A percentile compares a stretch with the other conserved stretches of the same genome.
Evolutionary conservation across 2,888 invertebrate species (phyloP).

Genomic region (Conchocele bisecta): DNA sequence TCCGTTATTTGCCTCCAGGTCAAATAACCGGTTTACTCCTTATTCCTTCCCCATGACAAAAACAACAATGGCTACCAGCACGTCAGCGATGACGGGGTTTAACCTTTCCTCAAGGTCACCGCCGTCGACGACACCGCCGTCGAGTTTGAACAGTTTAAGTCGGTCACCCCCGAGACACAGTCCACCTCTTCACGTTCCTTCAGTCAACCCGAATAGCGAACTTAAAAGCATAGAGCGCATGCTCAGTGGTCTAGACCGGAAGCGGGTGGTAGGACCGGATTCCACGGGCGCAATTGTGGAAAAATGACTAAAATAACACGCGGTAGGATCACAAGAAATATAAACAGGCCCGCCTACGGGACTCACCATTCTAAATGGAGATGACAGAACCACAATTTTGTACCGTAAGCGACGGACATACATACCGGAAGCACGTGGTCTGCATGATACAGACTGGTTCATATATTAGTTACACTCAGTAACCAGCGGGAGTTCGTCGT

Average conservation of each 20-base stretch:
- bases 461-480: no score
- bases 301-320: constrained; percentile 45
- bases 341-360: no score
- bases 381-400: no score
- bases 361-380: no score
- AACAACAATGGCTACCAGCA: constrained; percentile 80
- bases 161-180: constrained; percentile 59
- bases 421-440: no score
- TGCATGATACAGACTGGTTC: no score
- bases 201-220: constrained; percentile 88
- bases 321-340: no score
- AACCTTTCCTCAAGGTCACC: constrained; percentile 68
- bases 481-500: no score
- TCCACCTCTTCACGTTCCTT: constrained; percentile 52
- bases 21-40: constrained; percentile 92
- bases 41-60: constrained; percentile 87
- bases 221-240: constrained; percentile 98
- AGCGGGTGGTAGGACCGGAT: constrained; percentile 58
- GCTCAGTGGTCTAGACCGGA: constrained; percentile 96
- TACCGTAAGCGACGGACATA: no score
- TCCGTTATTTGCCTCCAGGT: constrained; percentile 83
- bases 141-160: constrained; percentile 52
- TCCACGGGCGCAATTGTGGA: constrained; percentile 59
- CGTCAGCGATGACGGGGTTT: constrained; percentile 67
- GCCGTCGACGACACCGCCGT: constrained; percentile 51